Evolutionary conservation across 1,140 invertebrate genomes (phyloP), one percentile per base, ranked within the genome.

Genomic region (Cydia pomonella): DNA sequence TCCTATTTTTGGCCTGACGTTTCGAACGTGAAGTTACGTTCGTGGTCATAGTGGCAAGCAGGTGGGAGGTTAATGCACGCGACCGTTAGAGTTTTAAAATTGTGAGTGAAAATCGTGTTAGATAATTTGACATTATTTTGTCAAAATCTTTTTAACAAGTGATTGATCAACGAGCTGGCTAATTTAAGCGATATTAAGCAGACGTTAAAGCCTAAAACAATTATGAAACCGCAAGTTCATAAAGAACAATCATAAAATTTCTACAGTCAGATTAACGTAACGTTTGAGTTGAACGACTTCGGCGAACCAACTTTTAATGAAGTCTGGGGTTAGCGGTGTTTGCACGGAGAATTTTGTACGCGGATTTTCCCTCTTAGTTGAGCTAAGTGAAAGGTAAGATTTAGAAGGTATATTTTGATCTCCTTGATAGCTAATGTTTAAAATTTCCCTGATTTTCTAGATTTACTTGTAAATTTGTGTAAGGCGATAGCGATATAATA

Each of bases 251-350:
- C 64, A 69, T 69, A 41, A 74, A 29, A 74, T 62, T 63, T 29
- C 73, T 62, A 63, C 47, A 75, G 62, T 50, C 74, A 53, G 66
- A 75, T 75, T 75, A 75, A 75, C 27, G 64, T 75, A 71, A 71
- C 74, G 64, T 75, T 75, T 75, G 74, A 75, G 64, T 75, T 71
- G 27, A 66, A 53, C 64, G 74, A 71, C 59, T 64, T 66, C 47
- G 64, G 33, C 29, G 74, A 44, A 63, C 21, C 64, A 75, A 75
- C 59, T 75, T 75, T 75, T 75, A 75, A 75, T 75, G 74, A 75
- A 75, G 41, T 75, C 64, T 66, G 74, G 16, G 74, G 74, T 74
- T 72, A 69, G 64, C 64, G 64, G 64, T 69, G 64, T 69, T 69
- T 69, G 64, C 64, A 69, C n/a, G 64, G 29, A 69, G 29, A 69